Percentiles rank a stretch among this genome's conserved stretches.
Evolutionary conservation across 2,888 invertebrate genomes (phyloP).

Genomic region (Tinea trinotella): DNA sequence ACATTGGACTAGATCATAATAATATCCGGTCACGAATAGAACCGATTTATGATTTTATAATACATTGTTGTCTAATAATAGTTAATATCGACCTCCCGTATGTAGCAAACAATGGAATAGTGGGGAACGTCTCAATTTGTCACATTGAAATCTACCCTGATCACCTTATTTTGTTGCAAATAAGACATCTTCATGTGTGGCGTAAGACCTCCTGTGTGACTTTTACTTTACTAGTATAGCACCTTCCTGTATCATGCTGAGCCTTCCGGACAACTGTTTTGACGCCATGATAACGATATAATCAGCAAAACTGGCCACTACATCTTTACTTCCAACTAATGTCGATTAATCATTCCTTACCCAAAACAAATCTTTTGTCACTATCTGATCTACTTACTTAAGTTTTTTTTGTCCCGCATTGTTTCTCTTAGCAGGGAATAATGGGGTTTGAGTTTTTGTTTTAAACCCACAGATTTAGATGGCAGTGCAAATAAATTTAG

Average conservation of each 20-base stretch:
- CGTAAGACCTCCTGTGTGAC: conserved; percentile 39
- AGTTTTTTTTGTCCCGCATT: conserved; percentile 52
- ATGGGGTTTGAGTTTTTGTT: conserved; percentile 57
- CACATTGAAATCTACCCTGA: conserved; percentile 44
- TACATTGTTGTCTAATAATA: neutral
- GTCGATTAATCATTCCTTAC: conserved; percentile 51
- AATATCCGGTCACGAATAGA: conserved; percentile 16
- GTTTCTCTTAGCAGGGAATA: conserved; percentile 42
- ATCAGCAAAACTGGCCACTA: conserved; percentile 14
- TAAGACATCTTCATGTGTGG: conserved; percentile 63
- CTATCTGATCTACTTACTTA: conserved; percentile 60
- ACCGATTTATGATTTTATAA: neutral
- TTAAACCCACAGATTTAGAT: conserved; percentile 39
- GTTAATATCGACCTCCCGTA: conserved; percentile 44
- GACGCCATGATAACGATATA: conserved; percentile 40
- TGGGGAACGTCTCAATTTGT: conserved; percentile 47
- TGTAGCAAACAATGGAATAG: conserved; percentile 29
- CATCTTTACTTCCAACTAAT: conserved; percentile 33
- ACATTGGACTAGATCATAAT: neutral
- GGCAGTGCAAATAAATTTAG: conserved; percentile 59
- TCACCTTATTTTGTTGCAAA: conserved; percentile 39
- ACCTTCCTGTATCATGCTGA: conserved; percentile 67
- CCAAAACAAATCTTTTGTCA: conserved; percentile 51
- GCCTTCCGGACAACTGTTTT: conserved; percentile 60
- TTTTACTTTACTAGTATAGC: no score